Percentiles rank a stretch among this genome's conserved stretches.
Evolutionary conservation across 2,888 invertebrate genomes (phyloP).

Genomic region (Celastrina argiolus): DNA sequence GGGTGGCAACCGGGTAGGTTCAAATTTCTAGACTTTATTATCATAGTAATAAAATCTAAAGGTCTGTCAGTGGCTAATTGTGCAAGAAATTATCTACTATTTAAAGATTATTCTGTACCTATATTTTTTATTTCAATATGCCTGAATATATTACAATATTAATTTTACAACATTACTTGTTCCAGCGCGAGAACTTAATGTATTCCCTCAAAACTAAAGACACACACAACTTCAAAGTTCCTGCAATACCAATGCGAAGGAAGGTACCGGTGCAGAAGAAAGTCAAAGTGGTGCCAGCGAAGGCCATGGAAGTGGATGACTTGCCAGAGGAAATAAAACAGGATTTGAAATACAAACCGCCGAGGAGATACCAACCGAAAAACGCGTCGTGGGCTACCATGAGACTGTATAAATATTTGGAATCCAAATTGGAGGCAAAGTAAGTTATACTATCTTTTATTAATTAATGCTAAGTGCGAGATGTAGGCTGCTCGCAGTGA

Average conservation of each 20-base stretch:
- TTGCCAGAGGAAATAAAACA: conserved; percentile 51
- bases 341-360: conserved; percentile 65
- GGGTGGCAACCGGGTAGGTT: no score
- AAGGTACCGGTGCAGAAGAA: conserved; percentile 23
- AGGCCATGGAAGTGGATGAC: conserved; percentile 38
- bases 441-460: conserved; percentile 40
- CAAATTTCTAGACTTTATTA: no score
- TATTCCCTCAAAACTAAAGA: conserved; percentile 43
- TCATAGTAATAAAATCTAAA: no score
- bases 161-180: background rate
- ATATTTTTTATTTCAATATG: no score
- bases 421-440: conserved; percentile 60
- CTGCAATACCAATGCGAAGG: background rate
- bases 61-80: no score
- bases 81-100: no score
- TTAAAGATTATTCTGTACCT: no score
- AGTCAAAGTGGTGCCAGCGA: conserved; percentile 39
- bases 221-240: conserved; percentile 16
- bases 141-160: background rate
- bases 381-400: conserved; percentile 66
- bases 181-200: conserved; percentile 49
- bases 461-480: no score
- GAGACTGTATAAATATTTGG: conserved; percentile 58
- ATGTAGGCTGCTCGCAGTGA: no score
- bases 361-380: conserved; percentile 54